Evolutionary conservation across 2,888 invertebrate genomes (phyloP).

Genomic region (Noctua janthe): DNA sequence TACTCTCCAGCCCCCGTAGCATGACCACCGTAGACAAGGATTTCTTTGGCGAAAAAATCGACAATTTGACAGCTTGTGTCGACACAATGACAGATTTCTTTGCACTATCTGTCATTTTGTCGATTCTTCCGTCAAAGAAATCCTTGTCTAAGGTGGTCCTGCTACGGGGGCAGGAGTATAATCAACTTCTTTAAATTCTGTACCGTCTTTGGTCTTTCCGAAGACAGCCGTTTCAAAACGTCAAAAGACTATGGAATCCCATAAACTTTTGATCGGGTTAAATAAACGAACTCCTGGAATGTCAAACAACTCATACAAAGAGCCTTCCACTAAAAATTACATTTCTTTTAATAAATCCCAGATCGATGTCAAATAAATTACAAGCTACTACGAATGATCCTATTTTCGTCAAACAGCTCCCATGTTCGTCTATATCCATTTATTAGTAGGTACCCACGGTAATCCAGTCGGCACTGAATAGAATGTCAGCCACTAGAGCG

Average conservation of each 20-base stretch:
- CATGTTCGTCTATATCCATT: slow-evolving; percentile 46
- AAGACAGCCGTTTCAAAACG: background rate
- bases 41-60: no score
- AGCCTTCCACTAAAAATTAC: background rate
- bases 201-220: background rate
- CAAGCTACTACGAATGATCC: slow-evolving; percentile 16
- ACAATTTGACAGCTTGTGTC: no score
- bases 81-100: no score
- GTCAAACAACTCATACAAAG: background rate
- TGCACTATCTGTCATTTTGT: no score
- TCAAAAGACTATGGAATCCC: background rate
- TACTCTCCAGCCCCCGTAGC: background rate
- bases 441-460: slow-evolving; percentile 68
- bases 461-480: slow-evolving; percentile 72
- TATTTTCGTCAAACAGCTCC: slow-evolving; percentile 26
- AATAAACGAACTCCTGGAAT: background rate
- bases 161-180: background rate
- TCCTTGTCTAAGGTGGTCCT: no score
- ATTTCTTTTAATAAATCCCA: slow-evolving; percentile 14
- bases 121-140: no score
- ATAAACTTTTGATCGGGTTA: background rate
- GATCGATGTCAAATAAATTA: slow-evolving; percentile 53
- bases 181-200: background rate
- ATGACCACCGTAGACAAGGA: no score
- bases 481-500: slow-evolving; percentile 67